Evolutionary conservation across 1,140 invertebrate genomes (phyloP).

Genomic region (Lordiphosa mommai): DNA sequence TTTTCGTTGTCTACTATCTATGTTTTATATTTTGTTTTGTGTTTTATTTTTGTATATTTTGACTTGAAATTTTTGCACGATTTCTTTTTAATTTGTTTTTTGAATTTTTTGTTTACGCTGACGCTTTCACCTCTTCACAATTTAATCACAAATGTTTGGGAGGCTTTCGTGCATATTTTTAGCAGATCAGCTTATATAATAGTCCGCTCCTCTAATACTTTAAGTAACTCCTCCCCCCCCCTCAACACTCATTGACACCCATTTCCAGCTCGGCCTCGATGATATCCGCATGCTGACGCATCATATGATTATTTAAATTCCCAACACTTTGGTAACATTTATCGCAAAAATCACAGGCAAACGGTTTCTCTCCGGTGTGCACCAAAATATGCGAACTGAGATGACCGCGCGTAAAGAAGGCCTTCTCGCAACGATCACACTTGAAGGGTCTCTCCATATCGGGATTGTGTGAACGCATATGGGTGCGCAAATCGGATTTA

Average conservation of each 20-base stretch:
- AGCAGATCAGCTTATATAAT: constrained; percentile 9
- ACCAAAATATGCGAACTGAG: constrained; percentile 62
- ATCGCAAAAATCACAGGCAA: constrained; percentile 49
- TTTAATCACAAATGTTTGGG: constrained; percentile 25
- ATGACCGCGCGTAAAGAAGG: constrained; percentile 70
- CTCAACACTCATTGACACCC: constrained; percentile 26
- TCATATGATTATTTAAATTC: constrained; percentile 69
- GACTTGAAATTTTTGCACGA: constrained; percentile 37
- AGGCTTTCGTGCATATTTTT: constrained; percentile 18
- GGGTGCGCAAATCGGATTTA: constrained; percentile 64
- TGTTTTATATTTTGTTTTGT: constrained; percentile 16
- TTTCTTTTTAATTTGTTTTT: constrained; percentile 31
- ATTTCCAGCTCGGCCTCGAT: constrained; percentile 46
- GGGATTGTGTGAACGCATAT: constrained; percentile 67
- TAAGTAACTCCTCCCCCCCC: background rate
- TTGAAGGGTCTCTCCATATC: constrained; percentile 69
- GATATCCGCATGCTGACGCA: constrained; percentile 44
- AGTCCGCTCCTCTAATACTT: constrained; percentile 32
- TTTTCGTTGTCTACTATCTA: constrained; percentile 4
- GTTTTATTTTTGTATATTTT: no score
- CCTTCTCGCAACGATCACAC: constrained; percentile 60
- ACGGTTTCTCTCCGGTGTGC: constrained; percentile 71
- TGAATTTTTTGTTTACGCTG: constrained; percentile 12
- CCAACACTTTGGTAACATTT: constrained; percentile 70
- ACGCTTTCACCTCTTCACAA: constrained; percentile 28